Evolutionary conservation across 2,888 invertebrate genomes (phyloP).

Genomic region (Uropetala carovei): DNA sequence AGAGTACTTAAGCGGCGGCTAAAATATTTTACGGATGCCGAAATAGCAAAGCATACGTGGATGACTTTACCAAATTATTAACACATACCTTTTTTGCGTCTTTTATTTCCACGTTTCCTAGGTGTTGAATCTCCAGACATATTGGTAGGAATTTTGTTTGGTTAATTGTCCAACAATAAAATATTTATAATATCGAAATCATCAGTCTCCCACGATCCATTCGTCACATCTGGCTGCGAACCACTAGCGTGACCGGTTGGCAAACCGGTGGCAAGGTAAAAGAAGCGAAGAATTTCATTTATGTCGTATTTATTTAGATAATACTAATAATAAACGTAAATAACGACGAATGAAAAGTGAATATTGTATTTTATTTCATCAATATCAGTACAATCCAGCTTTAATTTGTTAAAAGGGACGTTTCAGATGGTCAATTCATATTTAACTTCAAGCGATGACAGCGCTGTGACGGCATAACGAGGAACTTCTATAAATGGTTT

Average conservation of each 20-base stretch:
- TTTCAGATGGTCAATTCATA: not conserved
- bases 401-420: not conserved
- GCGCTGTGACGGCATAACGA: not conserved
- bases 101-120: constrained; percentile 45
- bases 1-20: not conserved
- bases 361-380: not conserved
- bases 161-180: not conserved
- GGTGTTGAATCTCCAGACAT: constrained; percentile 58
- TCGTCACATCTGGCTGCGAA: constrained; percentile 61
- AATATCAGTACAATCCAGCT: not conserved
- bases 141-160: not conserved
- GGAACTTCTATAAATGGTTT: not conserved
- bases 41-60: not conserved
- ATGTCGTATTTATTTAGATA: not conserved
- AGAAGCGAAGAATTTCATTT: not conserved
- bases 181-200: constrained; percentile 35
- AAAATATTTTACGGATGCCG: not conserved
- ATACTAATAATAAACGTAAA: not conserved
- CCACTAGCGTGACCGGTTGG: constrained; percentile 61
- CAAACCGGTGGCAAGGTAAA: constrained; percentile 35
- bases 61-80: not conserved
- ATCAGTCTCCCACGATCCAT: not conserved
- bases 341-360: not conserved
- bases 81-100: constrained; percentile 57
- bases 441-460: not conserved